Percentiles rank a stretch among this genome's conserved stretches.
These are phyloP conservation scores for Sebastolobus alascanus DNA, from an alignment of 2,797 vertebrate genomes.

Conservation along the genomic window DNA sequence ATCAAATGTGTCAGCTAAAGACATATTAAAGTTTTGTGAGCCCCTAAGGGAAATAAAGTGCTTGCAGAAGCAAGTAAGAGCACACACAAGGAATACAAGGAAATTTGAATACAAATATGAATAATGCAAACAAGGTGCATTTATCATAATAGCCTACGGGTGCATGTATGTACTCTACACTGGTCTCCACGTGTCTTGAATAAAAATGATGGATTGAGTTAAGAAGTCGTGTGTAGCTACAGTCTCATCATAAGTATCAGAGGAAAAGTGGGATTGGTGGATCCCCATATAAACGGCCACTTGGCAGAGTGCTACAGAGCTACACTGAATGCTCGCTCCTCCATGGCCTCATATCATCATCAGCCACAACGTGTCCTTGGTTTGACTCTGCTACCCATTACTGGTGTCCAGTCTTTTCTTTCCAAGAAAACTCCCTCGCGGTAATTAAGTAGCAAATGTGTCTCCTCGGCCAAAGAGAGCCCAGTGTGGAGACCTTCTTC, in stretches of 20 bases:
- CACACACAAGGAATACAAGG: background rate
- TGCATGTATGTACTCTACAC: background rate
- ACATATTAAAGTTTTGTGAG: slow-evolving; percentile 4
- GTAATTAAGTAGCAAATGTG: slow-evolving; percentile 62
- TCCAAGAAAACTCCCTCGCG: slow-evolving; percentile 34
- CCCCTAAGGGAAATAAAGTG: slow-evolving; percentile 3
- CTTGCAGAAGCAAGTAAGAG: background rate
- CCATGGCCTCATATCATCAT: slow-evolving; percentile 39
- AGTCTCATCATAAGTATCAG: background rate
- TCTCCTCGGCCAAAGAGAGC: slow-evolving; percentile 23
- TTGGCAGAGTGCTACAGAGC: slow-evolving; percentile 25
- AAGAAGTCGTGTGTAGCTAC: background rate
- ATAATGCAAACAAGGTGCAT: background rate
- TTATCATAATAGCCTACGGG: slow-evolving; percentile 3
- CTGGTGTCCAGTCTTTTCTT: slow-evolving; percentile 56
- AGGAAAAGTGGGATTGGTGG: background rate
- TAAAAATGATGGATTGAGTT: slow-evolving; percentile 21
- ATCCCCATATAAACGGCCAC: slow-evolving; percentile 17
- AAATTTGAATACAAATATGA: slow-evolving; percentile 26
- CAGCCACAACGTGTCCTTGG: slow-evolving; percentile 63
- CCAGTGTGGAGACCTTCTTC: slow-evolving; percentile 8
- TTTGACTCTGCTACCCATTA: slow-evolving; percentile 64
- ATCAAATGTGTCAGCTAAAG: slow-evolving; percentile 2
- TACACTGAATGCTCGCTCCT: slow-evolving; percentile 30
- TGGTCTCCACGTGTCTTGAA: slow-evolving; percentile 9